Evolutionary conservation across 2,113 vertebrate species (phyloP).

Genomic region (Megaceryle torquata): DNA sequence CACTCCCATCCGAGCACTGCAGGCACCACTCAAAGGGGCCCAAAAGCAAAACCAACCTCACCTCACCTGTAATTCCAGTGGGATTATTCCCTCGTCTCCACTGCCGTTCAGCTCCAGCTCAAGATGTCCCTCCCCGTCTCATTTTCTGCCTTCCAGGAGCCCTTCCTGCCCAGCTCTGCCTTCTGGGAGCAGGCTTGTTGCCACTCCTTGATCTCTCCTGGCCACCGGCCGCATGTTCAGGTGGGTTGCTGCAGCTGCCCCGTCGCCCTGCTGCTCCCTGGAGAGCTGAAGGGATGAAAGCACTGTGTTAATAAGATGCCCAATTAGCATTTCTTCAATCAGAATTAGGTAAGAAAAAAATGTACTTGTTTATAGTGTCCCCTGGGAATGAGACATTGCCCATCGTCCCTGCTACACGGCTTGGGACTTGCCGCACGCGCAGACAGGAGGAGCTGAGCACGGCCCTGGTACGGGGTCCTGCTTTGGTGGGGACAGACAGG

Average conservation of each 20-base stretch:
- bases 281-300: background rate
- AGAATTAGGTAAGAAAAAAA: background rate
- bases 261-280: background rate
- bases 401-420: background rate
- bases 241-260: background rate
- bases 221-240: background rate
- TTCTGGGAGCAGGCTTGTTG: background rate
- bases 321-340: background rate
- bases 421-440: background rate
- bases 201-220: background rate
- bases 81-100: background rate
- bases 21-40: background rate
- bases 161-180: fast-evolving
- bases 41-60: background rate
- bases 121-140: background rate
- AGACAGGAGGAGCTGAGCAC: background rate
- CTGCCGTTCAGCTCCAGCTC: background rate
- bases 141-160: background rate
- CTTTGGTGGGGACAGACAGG: background rate
- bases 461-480: background rate
- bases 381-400: background rate
- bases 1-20: background rate
- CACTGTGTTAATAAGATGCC: background rate
- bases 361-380: background rate
- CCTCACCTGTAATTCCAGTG: background rate